A percentile compares a stretch with the other conserved stretches of the same genome.
Conservation (phyloP, 2,888 invertebrate genomes). For the Xestia xanthographa region DNA sequence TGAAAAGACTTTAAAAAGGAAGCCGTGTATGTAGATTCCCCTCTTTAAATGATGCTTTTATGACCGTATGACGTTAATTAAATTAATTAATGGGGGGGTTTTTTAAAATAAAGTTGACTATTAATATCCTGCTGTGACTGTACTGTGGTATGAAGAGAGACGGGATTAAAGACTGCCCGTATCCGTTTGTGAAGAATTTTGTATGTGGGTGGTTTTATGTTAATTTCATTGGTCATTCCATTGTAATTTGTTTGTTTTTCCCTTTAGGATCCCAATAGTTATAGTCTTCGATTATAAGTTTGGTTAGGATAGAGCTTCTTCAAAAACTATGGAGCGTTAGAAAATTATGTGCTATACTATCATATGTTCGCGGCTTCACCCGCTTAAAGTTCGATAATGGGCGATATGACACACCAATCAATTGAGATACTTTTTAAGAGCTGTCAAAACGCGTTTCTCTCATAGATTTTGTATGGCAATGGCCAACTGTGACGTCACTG, state of each 20-base stretch:
- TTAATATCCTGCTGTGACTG: conserved; percentile 54
- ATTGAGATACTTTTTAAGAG: too few relatives aligned
- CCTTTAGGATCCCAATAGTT: background rate
- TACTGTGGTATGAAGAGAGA: conserved; percentile 12
- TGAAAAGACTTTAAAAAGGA: conserved; percentile 53
- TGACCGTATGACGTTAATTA: conserved; percentile 57
- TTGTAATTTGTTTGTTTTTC: background rate
- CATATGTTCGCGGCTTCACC: too few relatives aligned
- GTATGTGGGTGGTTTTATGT: conserved; percentile 46
- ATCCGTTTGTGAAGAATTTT: conserved; percentile 35
- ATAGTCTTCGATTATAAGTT: background rate
- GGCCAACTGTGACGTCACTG: too few relatives aligned
- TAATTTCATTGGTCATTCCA: conserved; percentile 27
- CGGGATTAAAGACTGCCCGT: conserved; percentile 43
- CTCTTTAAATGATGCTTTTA: conserved; percentile 48
- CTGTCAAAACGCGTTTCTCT: too few relatives aligned
- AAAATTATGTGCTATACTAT: background rate
- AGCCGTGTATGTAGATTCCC: conserved; percentile 35
- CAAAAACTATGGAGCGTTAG: background rate
- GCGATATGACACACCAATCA: too few relatives aligned
- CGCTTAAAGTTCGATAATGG: too few relatives aligned
- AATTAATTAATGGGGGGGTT: conserved; percentile 64
- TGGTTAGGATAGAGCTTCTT: background rate
- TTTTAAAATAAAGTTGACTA: conserved; percentile 54
- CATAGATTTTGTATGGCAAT: too few relatives aligned